A percentile compares a stretch with the other conserved stretches of the same genome.
phyloP scores from a whole-genome alignment of 2,797 vertebrate genomes.

The Denticeps clupeoides region DNA sequence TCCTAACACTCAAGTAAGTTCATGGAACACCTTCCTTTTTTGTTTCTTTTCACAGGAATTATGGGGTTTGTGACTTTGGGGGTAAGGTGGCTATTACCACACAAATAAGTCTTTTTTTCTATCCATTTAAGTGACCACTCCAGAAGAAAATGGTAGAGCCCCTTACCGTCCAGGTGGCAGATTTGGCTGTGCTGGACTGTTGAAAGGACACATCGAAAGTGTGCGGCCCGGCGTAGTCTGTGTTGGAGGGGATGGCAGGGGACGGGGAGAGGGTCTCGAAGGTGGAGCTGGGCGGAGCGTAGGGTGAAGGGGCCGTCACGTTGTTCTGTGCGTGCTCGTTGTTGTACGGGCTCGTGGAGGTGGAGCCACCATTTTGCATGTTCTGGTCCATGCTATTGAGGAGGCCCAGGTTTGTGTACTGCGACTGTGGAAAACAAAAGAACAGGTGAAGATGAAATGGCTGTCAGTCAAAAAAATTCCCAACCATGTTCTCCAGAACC shows the following conservation, averaged over 20 bases:
- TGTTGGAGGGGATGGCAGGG: constrained; percentile 97
- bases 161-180: constrained; percentile 98
- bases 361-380: constrained; percentile 92
- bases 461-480: not conserved
- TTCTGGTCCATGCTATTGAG: constrained; percentile 97
- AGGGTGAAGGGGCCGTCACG: constrained; percentile 89
- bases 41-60: too few relatives aligned
- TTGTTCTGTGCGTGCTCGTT: constrained; percentile 90
- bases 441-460: constrained; percentile 20
- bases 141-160: too few relatives aligned
- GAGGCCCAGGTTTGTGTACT: constrained; percentile 97
- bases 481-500: not conserved
- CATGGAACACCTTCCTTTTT: too few relatives aligned
- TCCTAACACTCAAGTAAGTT: too few relatives aligned
- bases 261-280: constrained; percentile 93
- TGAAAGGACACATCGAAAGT: constrained; percentile 98
- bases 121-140: too few relatives aligned
- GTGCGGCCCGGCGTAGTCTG: constrained; percentile 95
- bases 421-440: constrained; percentile 51
- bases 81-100: too few relatives aligned
- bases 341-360: constrained; percentile 94
- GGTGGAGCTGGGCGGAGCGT: constrained; percentile 95
- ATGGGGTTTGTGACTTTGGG: too few relatives aligned
- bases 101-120: too few relatives aligned
- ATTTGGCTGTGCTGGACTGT: constrained; percentile 96